phyloP scores from a whole-genome alignment of 1,140 invertebrate genomes.

The Aphelinus certus region DNA sequence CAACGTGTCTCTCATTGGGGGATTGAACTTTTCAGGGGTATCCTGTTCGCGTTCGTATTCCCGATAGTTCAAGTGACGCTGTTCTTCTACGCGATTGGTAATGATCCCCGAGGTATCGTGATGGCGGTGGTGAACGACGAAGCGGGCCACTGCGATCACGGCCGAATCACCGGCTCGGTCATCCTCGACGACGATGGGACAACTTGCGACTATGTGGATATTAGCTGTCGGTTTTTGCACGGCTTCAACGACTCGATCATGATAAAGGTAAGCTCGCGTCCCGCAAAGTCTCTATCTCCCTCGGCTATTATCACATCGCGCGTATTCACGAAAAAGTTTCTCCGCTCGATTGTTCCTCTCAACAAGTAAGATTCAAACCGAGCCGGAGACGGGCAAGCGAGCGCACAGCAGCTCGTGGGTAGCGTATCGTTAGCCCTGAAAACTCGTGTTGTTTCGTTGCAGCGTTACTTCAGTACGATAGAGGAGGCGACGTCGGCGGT shows the following conservation, averaged over 20 bases:
- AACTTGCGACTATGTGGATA: slow-evolving; percentile 65
- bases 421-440: too few species aligned
- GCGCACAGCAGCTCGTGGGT: too few species aligned
- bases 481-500: slow-evolving; percentile 72
- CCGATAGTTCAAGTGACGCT: slow-evolving; percentile 82
- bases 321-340: too few species aligned
- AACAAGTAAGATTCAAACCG: too few species aligned
- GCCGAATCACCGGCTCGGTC: slow-evolving; percentile 52
- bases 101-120: slow-evolving; percentile 76
- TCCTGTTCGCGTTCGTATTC: slow-evolving; percentile 83
- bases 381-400: too few species aligned
- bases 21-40: slow-evolving; percentile 68
- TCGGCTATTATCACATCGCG: too few species aligned
- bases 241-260: slow-evolving; percentile 64
- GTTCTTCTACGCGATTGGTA: slow-evolving; percentile 84
- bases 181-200: slow-evolving; percentile 48
- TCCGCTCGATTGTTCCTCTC: too few species aligned
- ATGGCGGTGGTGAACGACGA: slow-evolving; percentile 84
- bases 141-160: slow-evolving; percentile 59
- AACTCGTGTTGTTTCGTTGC: slow-evolving; percentile 31
- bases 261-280: slow-evolving; percentile 52
- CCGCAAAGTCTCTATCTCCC: too few species aligned
- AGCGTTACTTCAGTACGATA: slow-evolving; percentile 68
- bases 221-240: slow-evolving; percentile 70
- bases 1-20: too few species aligned